Percentiles rank a stretch among this genome's conserved stretches.
These are phyloP conservation scores for Sclerurus mexicanus DNA, from an alignment of 2,113 vertebrate species.

Conservation along the genomic window DNA sequence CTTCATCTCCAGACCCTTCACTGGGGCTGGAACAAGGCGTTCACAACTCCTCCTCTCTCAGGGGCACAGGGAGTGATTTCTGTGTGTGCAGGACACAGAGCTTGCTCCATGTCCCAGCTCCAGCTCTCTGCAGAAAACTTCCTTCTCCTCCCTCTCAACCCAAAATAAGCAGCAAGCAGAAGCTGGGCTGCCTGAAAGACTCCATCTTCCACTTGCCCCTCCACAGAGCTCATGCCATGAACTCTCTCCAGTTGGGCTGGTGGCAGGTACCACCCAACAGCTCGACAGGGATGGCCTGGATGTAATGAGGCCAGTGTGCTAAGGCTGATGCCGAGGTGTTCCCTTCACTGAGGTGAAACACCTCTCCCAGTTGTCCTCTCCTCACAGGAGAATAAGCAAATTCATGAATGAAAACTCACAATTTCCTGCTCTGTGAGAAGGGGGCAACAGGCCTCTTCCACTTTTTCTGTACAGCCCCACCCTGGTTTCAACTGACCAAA, in stretches of 20 bases:
- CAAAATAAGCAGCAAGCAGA: background rate
- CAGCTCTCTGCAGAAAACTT: background rate
- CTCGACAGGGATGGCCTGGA: background rate
- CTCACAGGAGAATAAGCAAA: background rate
- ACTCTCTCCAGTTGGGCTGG: background rate
- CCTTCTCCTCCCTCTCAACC: background rate
- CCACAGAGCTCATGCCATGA: background rate
- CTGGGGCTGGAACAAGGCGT: background rate
- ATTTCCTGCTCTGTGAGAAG: background rate
- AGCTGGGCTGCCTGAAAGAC: background rate
- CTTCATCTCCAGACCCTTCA: background rate
- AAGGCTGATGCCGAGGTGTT: accelerated
- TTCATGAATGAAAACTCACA: background rate
- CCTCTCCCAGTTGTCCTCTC: background rate
- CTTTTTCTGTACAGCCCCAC: accelerated
- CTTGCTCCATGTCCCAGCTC: background rate
- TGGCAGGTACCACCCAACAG: background rate
- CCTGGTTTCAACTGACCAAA: background rate
- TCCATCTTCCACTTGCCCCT: background rate
- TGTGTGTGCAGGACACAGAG: background rate
- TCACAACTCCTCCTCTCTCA: background rate
- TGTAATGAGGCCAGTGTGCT: background rate
- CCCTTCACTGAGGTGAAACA: background rate
- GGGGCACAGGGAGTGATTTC: background rate
- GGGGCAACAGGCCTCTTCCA: background rate